A percentile compares a stretch with the other conserved stretches of the same genome.
These are phyloP conservation scores for Ennomos quercinarius DNA, from an alignment of 2,888 invertebrate species.

Conservation along the genomic window DNA sequence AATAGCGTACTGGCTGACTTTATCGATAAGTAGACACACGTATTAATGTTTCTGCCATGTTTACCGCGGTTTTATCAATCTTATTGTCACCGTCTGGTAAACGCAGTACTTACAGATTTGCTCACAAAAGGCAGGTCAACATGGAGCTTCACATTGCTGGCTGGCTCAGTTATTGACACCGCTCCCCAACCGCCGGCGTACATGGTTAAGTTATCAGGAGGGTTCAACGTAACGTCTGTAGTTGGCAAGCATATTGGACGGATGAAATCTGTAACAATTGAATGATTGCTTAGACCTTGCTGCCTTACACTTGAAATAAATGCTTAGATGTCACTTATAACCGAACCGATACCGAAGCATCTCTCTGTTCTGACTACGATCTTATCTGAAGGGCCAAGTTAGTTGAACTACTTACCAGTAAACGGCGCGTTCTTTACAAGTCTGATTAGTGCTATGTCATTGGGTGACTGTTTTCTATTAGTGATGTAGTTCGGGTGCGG, in stretches of 20 bases:
- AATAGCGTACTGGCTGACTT: too few species aligned
- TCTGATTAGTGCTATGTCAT: constrained; percentile 80
- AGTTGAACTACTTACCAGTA: constrained; percentile 57
- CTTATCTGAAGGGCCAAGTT: too few species aligned
- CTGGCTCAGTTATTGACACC: constrained; percentile 56
- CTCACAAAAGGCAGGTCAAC: constrained; percentile 49
- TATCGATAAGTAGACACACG: not conserved
- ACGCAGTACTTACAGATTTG: constrained; percentile 40
- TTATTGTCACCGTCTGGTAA: not conserved
- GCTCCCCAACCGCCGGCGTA: constrained; percentile 83
- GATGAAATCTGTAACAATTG: constrained; percentile 66
- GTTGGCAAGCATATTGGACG: constrained; percentile 69
- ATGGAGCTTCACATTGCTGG: constrained; percentile 57
- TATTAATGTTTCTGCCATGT: constrained; percentile 4
- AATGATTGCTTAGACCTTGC: too few species aligned
- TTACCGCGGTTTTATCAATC: not conserved
- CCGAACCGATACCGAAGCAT: too few species aligned
- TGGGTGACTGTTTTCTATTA: constrained; percentile 38
- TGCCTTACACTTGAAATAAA: too few species aligned
- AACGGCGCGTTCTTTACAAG: constrained; percentile 64
- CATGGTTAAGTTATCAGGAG: constrained; percentile 41
- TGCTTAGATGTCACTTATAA: too few species aligned
- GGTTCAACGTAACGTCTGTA: constrained; percentile 47
- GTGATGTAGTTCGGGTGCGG: constrained; percentile 71
- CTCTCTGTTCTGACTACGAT: too few species aligned